phyloP scores from a whole-genome alignment of 64 coral and sea anemone genomes.

The Pachyseris speciosa region DNA sequence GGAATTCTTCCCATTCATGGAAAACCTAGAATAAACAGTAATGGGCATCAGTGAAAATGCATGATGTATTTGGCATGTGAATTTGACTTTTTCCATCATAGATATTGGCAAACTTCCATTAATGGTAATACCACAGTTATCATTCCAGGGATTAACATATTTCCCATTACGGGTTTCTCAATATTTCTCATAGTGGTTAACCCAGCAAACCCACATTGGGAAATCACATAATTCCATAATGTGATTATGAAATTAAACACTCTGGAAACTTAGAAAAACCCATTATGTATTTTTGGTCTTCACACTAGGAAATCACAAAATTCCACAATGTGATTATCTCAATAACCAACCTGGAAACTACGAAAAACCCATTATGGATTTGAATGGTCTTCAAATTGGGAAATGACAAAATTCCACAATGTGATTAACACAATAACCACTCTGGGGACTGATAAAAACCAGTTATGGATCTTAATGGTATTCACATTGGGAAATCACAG shows the following conservation, averaged over 20 bases:
- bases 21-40: neutral
- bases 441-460: no score
- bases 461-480: no score
- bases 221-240: neutral
- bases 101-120: neutral
- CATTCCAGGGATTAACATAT: neutral
- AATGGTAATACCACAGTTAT: neutral
- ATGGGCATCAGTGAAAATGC: no score
- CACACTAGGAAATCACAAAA: no score
- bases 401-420: no score
- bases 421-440: no score
- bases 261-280: neutral
- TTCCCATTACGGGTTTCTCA: neutral
- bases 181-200: neutral
- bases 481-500: no score
- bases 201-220: neutral
- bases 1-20: constrained; percentile 8
- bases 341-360: no score
- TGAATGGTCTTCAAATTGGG: no score
- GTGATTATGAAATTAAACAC: neutral
- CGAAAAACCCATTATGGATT: no score
- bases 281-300: neutral
- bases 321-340: no score
- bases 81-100: neutral
- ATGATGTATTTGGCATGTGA: no score